Base-by-base conservation (phyloP, 2,888 invertebrate genomes). In the Tetranychus truncatus region DNA sequence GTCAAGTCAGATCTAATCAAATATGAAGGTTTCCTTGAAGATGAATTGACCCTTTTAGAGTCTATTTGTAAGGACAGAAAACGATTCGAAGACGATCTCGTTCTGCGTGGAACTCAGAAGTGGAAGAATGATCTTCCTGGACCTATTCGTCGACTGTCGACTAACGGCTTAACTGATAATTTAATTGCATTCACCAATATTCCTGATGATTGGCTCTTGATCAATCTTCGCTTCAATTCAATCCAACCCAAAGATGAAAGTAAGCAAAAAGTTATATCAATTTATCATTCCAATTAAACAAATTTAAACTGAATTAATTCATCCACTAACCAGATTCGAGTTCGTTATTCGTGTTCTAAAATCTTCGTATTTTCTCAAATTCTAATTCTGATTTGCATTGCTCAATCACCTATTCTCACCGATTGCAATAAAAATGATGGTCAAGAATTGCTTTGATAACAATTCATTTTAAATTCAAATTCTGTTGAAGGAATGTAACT, bases 11-110 rank as follows among this genome's bases (percentile, higher is more conserved):
- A 91, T 82, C 84, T 85, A 77, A 82, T 83, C 71, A 83, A 85
- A 74, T 86, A 81, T 77, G 67, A 73, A n/a, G 69, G 82, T 80
- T 84, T 85, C 46, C 82, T 88, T 45, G 86, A 87, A 78, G 88
- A 88, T 81, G 89, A 89, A 81, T 86, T 88, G 0, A 86, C 87
- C 78, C 84, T 89, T 74, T 88, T 90, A 84, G 87, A 88, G 78
- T 87, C 88, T 80, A 87, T 88, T 66, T 76, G 82, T 24, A 9
- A 44, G 4, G 34, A 45, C 45, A 65, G 20, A 7, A 45, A 69
- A 34, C 78, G 78, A 8, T 79, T 72, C 45, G 76, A 78, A 2
- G 65, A 74, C 24, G 78, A 78, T 45, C 24, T 77, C 1, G 75
- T 71, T 6, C 71, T 75, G 11, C 76, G 76, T n/a, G 77, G 77